Evolutionary conservation across 2,797 vertebrate species (phyloP).

Genomic region (Cyprinodon diabolis): DNA sequence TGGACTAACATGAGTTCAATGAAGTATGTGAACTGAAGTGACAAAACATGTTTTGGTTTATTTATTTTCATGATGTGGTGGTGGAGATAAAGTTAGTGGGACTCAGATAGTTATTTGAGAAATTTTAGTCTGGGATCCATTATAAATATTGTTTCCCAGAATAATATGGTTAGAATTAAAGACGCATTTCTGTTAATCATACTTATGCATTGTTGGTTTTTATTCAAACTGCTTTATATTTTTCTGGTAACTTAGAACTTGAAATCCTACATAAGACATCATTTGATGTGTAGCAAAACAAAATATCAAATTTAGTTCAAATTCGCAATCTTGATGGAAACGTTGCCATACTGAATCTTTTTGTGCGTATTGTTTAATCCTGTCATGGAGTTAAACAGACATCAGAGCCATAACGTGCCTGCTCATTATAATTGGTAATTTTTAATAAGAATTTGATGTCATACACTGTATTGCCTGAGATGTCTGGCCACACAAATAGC

Average conservation of each 20-base stretch:
- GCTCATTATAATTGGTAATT: neutral
- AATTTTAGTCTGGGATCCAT: conserved; percentile 18
- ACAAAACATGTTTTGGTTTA: conserved; percentile 46
- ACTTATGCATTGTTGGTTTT: conserved; percentile 23
- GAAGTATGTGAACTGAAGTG: conserved; percentile 41
- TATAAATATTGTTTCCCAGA: conserved; percentile 12
- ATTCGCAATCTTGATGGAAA: conserved; percentile 25
- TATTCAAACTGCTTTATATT: neutral
- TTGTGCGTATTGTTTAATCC: conserved; percentile 11
- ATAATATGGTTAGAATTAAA: conserved; percentile 19
- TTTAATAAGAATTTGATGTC: neutral
- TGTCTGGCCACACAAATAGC: no score
- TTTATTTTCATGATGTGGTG: conserved; percentile 55
- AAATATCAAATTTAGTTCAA: neutral
- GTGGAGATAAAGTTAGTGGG: conserved; percentile 32
- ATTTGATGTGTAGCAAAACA: conserved; percentile 9
- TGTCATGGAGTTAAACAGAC: conserved; percentile 38
- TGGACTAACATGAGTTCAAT: conserved; percentile 24
- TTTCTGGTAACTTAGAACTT: conserved; percentile 9
- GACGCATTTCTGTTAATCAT: conserved; percentile 27
- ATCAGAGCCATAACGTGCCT: conserved; percentile 10
- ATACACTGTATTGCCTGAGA: no score
- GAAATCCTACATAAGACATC: neutral
- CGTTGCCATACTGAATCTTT: conserved; percentile 23
- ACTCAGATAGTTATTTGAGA: conserved; percentile 15